A percentile compares a stretch with the other conserved stretches of the same genome.
Evolutionary conservation across 2,888 invertebrate species (phyloP).

Genomic region (Microplitis manilae): DNA sequence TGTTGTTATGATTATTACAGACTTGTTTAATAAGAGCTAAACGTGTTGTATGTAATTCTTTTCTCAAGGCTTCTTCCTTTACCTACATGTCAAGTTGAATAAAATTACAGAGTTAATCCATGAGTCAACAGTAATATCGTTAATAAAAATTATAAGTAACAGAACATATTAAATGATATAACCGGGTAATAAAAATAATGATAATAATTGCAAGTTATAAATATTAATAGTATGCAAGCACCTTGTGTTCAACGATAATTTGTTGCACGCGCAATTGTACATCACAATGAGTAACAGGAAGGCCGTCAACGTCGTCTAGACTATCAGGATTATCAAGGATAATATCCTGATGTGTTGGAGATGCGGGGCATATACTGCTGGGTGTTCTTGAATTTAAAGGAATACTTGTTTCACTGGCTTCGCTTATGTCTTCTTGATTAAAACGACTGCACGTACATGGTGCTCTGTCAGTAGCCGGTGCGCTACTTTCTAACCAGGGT

Average conservation of each 20-base stretch:
- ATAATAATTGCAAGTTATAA: constrained; percentile 27
- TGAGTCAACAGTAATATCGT: constrained; percentile 45
- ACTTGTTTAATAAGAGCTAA: constrained; percentile 81
- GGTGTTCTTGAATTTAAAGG: constrained; percentile 76
- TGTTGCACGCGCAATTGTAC: constrained; percentile 85
- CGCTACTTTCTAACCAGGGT: constrained; percentile 55
- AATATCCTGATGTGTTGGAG: constrained; percentile 72
- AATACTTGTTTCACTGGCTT: constrained; percentile 65
- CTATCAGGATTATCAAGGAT: constrained; percentile 65
- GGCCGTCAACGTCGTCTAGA: constrained; percentile 81
- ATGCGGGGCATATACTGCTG: constrained; percentile 75
- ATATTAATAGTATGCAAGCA: constrained; percentile 62
- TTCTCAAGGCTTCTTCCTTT: constrained; percentile 83
- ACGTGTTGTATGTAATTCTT: constrained; percentile 84
- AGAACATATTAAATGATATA: constrained; percentile 41
- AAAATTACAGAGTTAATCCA: neutral
- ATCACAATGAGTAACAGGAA: constrained; percentile 81
- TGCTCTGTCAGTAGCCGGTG: constrained; percentile 48
- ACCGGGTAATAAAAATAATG: constrained; percentile 3
- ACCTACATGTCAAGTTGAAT: constrained; percentile 72
- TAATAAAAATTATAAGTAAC: constrained; percentile 44
- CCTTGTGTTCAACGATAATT: constrained; percentile 86
- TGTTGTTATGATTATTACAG: constrained; percentile 78
- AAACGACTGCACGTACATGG: constrained; percentile 60
- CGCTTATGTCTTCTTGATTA: constrained; percentile 62